Percentiles rank a stretch among this genome's conserved stretches.
These are phyloP conservation scores for Phorcus lineatus DNA, from an alignment of 2,888 invertebrate genomes.

Conservation along the genomic window DNA sequence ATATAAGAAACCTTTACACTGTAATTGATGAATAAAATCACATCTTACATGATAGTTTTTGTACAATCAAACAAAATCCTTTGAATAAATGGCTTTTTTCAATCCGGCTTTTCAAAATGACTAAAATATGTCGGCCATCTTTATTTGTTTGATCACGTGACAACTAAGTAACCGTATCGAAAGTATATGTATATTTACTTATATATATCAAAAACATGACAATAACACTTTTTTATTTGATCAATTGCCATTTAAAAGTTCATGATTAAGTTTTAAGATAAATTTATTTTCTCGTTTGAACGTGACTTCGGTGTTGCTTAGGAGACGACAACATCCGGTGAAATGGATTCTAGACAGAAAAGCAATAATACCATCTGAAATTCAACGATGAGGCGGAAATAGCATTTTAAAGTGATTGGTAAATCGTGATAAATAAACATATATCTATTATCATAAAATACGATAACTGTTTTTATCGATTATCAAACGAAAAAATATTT, in stretches of 20 bases:
- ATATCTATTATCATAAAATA: not conserved
- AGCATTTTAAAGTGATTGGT: not conserved
- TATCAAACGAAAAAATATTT: too few species aligned
- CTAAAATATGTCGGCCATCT: conserved; percentile 28
- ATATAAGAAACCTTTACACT: too few species aligned
- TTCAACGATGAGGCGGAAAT: not conserved
- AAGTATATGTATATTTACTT: not conserved
- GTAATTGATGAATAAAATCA: too few species aligned
- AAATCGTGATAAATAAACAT: too few species aligned
- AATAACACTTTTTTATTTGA: not conserved
- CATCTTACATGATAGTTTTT: too few species aligned
- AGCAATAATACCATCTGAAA: not conserved
- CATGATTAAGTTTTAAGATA: not conserved
- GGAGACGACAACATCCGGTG: conserved; percentile 63
- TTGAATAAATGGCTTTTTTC: too few species aligned
- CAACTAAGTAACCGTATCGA: not conserved
- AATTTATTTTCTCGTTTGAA: not conserved
- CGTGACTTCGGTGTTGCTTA: conserved; percentile 36
- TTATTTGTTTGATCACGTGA: conserved; percentile 33
- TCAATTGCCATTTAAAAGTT: not conserved
- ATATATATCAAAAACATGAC: not conserved
- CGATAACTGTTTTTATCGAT: not conserved
- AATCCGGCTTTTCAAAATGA: not conserved
- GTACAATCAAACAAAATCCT: too few species aligned
- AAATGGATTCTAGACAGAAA: conserved; percentile 31